Conservation (phyloP, 2,113 vertebrate genomes). For the mouse (Mus musculus) region GRCm39 chr17:93084001-93084500, state of each 20-base stretch:
- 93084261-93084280: no score
- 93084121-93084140: no score
- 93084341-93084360: slow-evolving; percentile 39
- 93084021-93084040: neutral
- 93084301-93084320: no score
- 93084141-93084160: no score
- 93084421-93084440: neutral
- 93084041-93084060: neutral
- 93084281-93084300: no score
- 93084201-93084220: no score
- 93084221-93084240: no score
- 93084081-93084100: neutral
- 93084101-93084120: no score
- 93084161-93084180: no score
- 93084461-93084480: neutral
- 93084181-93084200: no score
- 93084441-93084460: neutral
- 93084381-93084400: neutral
- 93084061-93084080: slow-evolving; percentile 11
- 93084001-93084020: neutral
- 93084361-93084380: neutral
- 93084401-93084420: slow-evolving; percentile 38
- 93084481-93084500: neutral
- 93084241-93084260: no score
- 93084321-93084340: neutral